phyloP scores from a whole-genome alignment of 2,888 invertebrate species.

The Rhynchonema sp. region DNA sequence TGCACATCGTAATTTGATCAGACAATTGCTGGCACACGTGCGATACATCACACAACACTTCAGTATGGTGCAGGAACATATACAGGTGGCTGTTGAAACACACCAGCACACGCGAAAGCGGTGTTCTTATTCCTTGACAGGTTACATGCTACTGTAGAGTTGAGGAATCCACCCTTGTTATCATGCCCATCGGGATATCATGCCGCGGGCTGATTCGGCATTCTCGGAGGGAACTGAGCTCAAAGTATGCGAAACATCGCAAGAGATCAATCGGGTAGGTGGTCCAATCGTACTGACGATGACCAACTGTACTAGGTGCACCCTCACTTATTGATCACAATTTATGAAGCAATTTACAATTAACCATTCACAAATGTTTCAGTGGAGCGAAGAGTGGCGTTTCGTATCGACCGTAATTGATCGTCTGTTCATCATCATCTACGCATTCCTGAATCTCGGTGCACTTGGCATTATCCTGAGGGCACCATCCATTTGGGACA shows the following conservation, averaged over 20 bases:
- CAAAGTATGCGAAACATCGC: too few species aligned
- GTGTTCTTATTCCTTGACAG: too few species aligned
- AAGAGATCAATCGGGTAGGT: too few species aligned
- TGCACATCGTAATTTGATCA: slow-evolving; percentile 2
- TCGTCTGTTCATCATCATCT: slow-evolving; percentile 1
- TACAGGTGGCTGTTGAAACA: slow-evolving; percentile 3
- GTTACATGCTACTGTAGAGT: too few species aligned
- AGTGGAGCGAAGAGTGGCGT: slow-evolving; percentile 1
- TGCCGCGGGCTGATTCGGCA: too few species aligned
- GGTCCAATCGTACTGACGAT: too few species aligned
- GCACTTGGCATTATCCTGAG: not conserved
- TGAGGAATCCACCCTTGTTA: too few species aligned
- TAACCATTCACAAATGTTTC: not conserved
- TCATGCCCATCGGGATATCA: too few species aligned
- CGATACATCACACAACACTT: slow-evolving; percentile 7
- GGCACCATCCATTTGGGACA: not conserved
- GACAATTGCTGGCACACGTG: slow-evolving; percentile 2
- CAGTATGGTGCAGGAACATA: slow-evolving; percentile 4
- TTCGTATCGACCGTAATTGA: slow-evolving; percentile 1
- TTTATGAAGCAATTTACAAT: not conserved
- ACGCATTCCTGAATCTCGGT: not conserved
- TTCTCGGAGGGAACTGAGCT: too few species aligned
- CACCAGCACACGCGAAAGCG: too few species aligned
- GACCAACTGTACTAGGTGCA: too few species aligned
- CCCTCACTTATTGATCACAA: too few species aligned